A percentile compares a stretch with the other conserved stretches of the same genome.
Evolutionary conservation across 1,140 invertebrate genomes (phyloP).

Genomic region (Leptonema lineaticorne): DNA sequence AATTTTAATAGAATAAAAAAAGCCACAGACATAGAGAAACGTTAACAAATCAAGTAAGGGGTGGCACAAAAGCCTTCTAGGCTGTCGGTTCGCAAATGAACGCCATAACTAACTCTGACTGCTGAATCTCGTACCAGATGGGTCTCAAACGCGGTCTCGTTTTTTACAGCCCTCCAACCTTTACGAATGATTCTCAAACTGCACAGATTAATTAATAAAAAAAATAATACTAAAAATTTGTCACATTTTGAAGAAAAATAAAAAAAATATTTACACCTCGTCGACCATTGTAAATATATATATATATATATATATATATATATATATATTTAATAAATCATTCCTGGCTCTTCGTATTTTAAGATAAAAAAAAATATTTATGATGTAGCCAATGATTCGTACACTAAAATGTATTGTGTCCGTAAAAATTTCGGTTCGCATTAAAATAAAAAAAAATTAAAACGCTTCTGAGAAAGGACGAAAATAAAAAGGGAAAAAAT

Average conservation of each 20-base stretch:
- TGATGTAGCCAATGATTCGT: slow-evolving; percentile 4
- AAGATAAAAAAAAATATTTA: too few species aligned
- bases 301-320: too few species aligned
- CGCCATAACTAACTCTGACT: slow-evolving; percentile 36
- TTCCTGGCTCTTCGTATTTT: too few species aligned
- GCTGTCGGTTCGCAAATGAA: slow-evolving; percentile 42
- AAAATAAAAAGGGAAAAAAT: neutral
- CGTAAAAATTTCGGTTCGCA: neutral
- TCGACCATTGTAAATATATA: too few species aligned
- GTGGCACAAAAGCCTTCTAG: slow-evolving; percentile 20
- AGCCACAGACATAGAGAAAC: slow-evolving; percentile 4
- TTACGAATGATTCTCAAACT: slow-evolving; percentile 2
- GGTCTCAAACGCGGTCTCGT: slow-evolving; percentile 37
- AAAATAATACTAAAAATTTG: neutral
- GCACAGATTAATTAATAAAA: neutral
- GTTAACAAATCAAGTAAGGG: slow-evolving; percentile 23
- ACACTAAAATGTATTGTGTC: neutral
- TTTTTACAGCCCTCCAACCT: slow-evolving; percentile 31
- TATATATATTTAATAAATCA: too few species aligned
- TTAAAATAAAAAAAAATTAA: neutral
- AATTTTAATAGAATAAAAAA: neutral
- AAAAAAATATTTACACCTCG: neutral
- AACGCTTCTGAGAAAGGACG: slow-evolving; percentile 1
- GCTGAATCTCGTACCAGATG: slow-evolving; percentile 38
- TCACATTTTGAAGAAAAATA: neutral